phyloP scores from a whole-genome alignment of 2,888 invertebrate species.

The Pseudococcus viburni region DNA sequence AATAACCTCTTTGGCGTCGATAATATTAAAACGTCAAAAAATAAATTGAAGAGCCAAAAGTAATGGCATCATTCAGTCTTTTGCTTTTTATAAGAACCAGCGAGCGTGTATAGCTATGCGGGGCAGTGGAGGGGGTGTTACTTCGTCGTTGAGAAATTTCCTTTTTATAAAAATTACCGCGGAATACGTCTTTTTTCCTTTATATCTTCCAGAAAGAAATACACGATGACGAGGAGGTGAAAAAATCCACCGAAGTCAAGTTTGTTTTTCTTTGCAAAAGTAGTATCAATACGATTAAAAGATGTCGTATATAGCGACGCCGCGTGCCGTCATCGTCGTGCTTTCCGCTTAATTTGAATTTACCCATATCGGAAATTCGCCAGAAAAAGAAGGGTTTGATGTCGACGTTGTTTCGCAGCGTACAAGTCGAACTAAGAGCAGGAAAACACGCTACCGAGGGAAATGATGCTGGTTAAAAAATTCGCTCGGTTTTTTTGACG shows the following conservation, averaged over 20 bases:
- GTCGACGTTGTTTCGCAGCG: not conserved
- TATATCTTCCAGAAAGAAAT: not conserved
- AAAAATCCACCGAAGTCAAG: slow-evolving; percentile 8
- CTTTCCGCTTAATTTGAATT: slow-evolving; percentile 56
- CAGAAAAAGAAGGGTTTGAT: not conserved
- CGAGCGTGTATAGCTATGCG: not conserved
- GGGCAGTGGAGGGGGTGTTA: not conserved
- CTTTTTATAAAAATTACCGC: slow-evolving; percentile 55
- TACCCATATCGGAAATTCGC: slow-evolving; percentile 48
- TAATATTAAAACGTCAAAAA: slow-evolving; percentile 57
- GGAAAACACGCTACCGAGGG: not conserved
- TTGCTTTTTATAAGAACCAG: slow-evolving; percentile 18
- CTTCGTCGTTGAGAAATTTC: slow-evolving; percentile 1
- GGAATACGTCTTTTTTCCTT: slow-evolving; percentile 19
- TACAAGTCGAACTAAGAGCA: not conserved
- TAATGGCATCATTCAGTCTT: slow-evolving; percentile 55
- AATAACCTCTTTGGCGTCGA: slow-evolving; percentile 47
- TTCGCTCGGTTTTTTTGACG: not conserved
- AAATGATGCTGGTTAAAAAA: slow-evolving; percentile 22
- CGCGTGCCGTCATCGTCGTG: not conserved
- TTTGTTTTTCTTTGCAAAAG: slow-evolving; percentile 23
- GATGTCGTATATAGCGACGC: slow-evolving; percentile 9
- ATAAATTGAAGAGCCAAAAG: slow-evolving; percentile 56
- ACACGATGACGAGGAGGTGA: not conserved
- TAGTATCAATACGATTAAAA: slow-evolving; percentile 56